Evolutionary conservation across 2,113 vertebrate species (phyloP), one percentile per base, ranked within the genome.

Genomic region (Edolisoma coerulescens): DNA sequence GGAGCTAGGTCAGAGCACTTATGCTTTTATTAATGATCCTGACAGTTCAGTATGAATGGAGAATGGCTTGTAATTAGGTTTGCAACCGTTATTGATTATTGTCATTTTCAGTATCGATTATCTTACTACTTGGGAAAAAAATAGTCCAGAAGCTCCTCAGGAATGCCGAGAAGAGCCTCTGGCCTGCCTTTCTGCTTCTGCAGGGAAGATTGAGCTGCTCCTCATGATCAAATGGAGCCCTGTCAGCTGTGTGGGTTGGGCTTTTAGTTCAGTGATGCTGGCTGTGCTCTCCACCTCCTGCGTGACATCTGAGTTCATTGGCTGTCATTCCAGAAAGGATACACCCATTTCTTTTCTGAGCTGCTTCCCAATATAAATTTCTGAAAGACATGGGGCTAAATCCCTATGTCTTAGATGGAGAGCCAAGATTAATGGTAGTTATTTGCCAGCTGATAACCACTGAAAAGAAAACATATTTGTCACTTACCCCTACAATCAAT

Each of bases 21-120:
- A 80, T 0, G 24, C 70, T 95, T 91, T 91, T 96, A 91, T 96
- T 96, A 96, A 96, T 89, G 74, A 73, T 86, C 54, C 78, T 89
- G 74, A 79, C 78, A 87, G 39, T 42, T 95, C 56, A 69, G 20
- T 73, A 50, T 87, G 87, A 84, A 86, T 67, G 63, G 87, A 94
- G 82, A 86, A 96, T 41, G 54, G 82, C 91, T 94, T 73, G 63
- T 87, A 88, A 95, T 95, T 85, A 74, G 30, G 50, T 93, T 77
- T 96, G 84, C 84, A 94, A 74, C 33, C 0, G 0, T 90, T 94
- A 91, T 90, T 94, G 91, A 95, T 94, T 95, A 92, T 94, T 95
- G 84, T 91, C 18, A 83, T 95, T 93, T 96, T 96, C 63, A 39
- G 21, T 86, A 93, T 97, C 0, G 35, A 80, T 94, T 95, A 85